Conservation (phyloP, 2,797 vertebrate species). For the Pempheris klunzingeri region DNA sequence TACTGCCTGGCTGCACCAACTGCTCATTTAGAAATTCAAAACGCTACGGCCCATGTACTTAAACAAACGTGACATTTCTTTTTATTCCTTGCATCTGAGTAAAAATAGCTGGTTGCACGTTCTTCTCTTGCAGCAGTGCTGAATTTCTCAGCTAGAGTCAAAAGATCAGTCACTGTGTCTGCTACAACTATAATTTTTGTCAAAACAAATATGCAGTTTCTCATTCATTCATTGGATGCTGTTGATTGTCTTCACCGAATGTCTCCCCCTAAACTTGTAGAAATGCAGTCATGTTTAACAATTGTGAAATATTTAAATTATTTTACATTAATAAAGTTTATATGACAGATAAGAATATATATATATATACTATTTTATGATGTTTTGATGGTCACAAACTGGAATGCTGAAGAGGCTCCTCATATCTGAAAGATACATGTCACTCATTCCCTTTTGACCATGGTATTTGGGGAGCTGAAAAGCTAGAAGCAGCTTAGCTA, state of each 20-base stretch:
- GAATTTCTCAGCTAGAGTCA: neutral
- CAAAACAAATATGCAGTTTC: neutral
- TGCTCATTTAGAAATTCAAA: constrained; percentile 19
- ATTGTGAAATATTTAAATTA: too few species aligned
- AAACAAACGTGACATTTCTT: constrained; percentile 7
- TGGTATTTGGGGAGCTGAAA: too few species aligned
- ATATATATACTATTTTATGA: too few species aligned
- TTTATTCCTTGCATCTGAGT: constrained; percentile 7
- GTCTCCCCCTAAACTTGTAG: neutral
- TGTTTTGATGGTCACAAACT: too few species aligned
- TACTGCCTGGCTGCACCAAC: constrained; percentile 9
- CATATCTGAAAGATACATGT: too few species aligned
- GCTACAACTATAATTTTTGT: neutral
- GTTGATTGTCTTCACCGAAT: neutral
- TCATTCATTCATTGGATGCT: neutral
- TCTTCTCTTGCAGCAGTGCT: neutral
- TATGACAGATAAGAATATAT: too few species aligned
- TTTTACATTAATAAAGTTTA: too few species aligned
- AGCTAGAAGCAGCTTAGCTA: too few species aligned
- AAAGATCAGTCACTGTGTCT: neutral
- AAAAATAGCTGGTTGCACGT: neutral
- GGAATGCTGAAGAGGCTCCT: too few species aligned
- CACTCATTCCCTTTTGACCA: too few species aligned
- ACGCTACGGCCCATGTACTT: constrained; percentile 1
- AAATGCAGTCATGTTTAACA: too few species aligned